These are phyloP conservation scores for Proisotoma minuta DNA, from an alignment of 2,888 invertebrate species.

Conservation along the genomic window DNA sequence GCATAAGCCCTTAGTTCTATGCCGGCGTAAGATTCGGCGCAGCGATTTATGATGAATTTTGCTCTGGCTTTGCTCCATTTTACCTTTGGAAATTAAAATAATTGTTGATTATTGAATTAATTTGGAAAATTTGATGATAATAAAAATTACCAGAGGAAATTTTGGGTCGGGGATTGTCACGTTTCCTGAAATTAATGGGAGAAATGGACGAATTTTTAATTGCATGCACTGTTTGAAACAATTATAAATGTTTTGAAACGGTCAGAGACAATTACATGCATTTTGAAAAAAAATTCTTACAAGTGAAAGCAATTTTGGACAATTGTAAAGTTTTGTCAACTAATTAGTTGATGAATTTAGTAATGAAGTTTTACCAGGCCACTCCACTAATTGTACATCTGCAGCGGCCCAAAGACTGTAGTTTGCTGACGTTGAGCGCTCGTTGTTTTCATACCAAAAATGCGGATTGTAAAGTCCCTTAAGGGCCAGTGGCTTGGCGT, in stretches of 20 bases:
- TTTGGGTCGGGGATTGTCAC: constrained; percentile 7
- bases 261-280: no score
- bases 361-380: constrained; percentile 36
- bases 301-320: no score
- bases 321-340: neutral
- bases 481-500: no score
- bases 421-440: constrained; percentile 37
- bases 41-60: constrained; percentile 34
- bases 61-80: constrained; percentile 36
- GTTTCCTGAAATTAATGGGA: constrained; percentile 7
- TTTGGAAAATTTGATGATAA: neutral
- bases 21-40: constrained; percentile 28
- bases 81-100: constrained; percentile 27
- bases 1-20: constrained; percentile 43
- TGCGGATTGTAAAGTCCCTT: constrained; percentile 24
- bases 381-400: constrained; percentile 35
- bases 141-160: constrained; percentile 13
- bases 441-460: constrained; percentile 36
- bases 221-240: neutral
- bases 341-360: neutral
- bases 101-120: neutral
- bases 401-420: constrained; percentile 36
- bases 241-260: neutral
- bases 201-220: no score
- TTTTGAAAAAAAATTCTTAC: no score